These are phyloP conservation scores for Cherax destructor DNA, from an alignment of 1,140 invertebrate genomes.

Conservation along the genomic window DNA sequence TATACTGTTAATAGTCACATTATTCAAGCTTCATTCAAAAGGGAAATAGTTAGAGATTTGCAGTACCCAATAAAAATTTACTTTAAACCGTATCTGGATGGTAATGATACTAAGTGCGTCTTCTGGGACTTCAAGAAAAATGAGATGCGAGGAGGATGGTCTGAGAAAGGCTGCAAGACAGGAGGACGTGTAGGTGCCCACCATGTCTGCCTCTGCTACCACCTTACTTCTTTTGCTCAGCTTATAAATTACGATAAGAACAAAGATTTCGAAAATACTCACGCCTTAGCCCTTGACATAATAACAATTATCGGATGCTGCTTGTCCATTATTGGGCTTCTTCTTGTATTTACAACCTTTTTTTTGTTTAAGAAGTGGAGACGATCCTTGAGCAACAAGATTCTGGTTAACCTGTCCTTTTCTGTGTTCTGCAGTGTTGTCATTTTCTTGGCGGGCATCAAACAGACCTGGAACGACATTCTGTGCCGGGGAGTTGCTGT, in stretches of 20 bases:
- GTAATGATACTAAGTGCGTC: slow-evolving; percentile 71
- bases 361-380: slow-evolving; percentile 73
- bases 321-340: slow-evolving; percentile 72
- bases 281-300: slow-evolving; percentile 63
- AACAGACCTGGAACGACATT: slow-evolving; percentile 58
- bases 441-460: slow-evolving; percentile 72
- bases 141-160: slow-evolving; percentile 70
- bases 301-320: slow-evolving; percentile 72
- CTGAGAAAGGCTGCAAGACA: slow-evolving; percentile 66
- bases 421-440: slow-evolving; percentile 71
- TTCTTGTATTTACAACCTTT: slow-evolving; percentile 73
- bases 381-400: slow-evolving; percentile 72
- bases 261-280: slow-evolving; percentile 15
- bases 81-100: slow-evolving; percentile 43
- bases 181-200: slow-evolving; percentile 41
- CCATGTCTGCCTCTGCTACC: slow-evolving; percentile 72
- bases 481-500: slow-evolving; percentile 74
- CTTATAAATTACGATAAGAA: slow-evolving; percentile 72
- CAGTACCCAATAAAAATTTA: slow-evolving; percentile 49
- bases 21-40: slow-evolving; percentile 62
- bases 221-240: slow-evolving; percentile 72
- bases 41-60: slow-evolving; percentile 33
- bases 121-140: slow-evolving; percentile 72
- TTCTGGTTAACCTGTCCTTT: slow-evolving; percentile 73
- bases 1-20: slow-evolving; percentile 66